Percentiles rank a stretch among this genome's conserved stretches.
phyloP scores from a whole-genome alignment of 2,888 invertebrate genomes.

The Zhuqinia jingwanae region DNA sequence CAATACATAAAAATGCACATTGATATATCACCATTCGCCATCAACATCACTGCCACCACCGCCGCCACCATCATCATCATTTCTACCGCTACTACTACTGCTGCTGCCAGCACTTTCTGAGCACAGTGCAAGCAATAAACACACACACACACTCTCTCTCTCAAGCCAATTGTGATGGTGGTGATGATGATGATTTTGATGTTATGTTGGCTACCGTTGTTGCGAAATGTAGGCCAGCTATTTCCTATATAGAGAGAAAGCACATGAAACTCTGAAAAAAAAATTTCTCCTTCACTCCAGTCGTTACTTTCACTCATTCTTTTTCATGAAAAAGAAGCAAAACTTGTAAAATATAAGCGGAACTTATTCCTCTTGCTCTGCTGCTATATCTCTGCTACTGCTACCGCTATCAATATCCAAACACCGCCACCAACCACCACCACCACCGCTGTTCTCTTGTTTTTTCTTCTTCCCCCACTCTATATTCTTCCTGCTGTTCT shows the following conservation, averaged over 20 bases:
- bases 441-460: not conserved
- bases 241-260: conserved; percentile 18
- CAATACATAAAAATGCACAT: not conserved
- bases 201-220: not conserved
- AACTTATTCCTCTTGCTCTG: not conserved
- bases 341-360: conserved; percentile 42
- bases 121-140: no score
- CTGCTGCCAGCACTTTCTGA: not conserved
- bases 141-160: not conserved
- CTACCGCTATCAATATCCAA: not conserved
- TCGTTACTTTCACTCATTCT: conserved; percentile 18
- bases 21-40: not conserved
- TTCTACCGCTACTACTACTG: not conserved
- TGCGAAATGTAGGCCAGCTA: conserved; percentile 16
- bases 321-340: conserved; percentile 17
- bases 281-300: conserved; percentile 30
- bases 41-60: not conserved
- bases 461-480: not conserved
- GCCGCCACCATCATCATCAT: no score
- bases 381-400: not conserved
- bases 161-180: not conserved
- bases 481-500: not conserved
- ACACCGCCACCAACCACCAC: conserved; percentile 18
- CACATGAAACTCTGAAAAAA: conserved; percentile 1
- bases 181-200: conserved; percentile 4